These are phyloP conservation scores for Ciconia maguari DNA, from an alignment of 2,113 vertebrate species.

Conservation along the genomic window DNA sequence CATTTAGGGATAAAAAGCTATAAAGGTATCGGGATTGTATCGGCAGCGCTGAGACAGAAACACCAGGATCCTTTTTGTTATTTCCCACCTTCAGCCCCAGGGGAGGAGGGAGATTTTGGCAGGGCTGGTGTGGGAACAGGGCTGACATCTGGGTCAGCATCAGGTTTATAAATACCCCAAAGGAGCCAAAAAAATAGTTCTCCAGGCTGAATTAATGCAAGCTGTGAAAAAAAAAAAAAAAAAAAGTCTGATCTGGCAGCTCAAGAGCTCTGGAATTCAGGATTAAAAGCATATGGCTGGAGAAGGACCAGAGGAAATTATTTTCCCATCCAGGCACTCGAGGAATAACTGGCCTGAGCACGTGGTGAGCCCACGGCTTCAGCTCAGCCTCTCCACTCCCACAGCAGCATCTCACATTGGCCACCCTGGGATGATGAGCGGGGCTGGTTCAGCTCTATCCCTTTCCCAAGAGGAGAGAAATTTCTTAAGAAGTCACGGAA, in stretches of 20 bases:
- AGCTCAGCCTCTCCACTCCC: not conserved
- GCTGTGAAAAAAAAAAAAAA: not conserved
- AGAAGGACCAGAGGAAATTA: not conserved
- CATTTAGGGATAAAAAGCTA: not conserved
- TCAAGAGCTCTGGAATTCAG: not conserved
- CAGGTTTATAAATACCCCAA: not conserved
- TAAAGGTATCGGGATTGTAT: not conserved
- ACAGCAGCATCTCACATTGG: not conserved
- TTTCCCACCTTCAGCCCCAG: not conserved
- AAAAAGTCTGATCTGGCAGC: not conserved
- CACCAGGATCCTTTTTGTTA: no score
- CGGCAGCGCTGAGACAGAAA: rapidly evolving
- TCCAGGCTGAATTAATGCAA: not conserved
- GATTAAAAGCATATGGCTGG: not conserved
- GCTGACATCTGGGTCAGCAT: not conserved
- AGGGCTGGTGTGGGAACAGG: not conserved
- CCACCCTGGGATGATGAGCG: not conserved
- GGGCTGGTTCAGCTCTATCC: not conserved
- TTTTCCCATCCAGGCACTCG: not conserved
- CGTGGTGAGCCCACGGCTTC: not conserved
- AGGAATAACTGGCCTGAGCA: not conserved
- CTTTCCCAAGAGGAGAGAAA: not conserved
- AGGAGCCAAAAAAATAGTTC: not conserved
- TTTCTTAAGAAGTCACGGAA: not conserved
- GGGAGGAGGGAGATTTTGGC: not conserved